Evolutionary conservation across 1,140 invertebrate genomes (phyloP), one percentile per base, ranked within the genome.

Genomic region (Eupristina koningsbergeri): DNA sequence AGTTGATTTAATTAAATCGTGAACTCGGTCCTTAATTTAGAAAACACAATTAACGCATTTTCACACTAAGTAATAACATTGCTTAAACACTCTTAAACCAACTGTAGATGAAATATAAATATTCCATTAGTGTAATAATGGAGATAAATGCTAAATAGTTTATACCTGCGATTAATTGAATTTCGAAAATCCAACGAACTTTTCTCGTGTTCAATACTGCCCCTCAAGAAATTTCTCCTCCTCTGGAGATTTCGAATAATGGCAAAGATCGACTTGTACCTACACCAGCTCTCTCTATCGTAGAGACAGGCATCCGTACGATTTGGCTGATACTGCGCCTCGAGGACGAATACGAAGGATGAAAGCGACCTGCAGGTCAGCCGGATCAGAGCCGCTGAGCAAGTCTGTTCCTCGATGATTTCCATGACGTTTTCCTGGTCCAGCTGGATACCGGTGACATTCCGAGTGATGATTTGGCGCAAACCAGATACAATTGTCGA

Each of bases 331-430:
- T 91, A 92, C 13, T 89, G 87, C 7, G 91, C 92, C 71, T 91
- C 87, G 73, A 92, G 85, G 26, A 92, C 83, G 80, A 91, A 90
- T 13, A 92, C 87, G 64, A 92, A 89, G 0, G 91, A 90, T 29
- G 86, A 88, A 11, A 92, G 82, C n/a, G 91, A 92, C 31, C 91
- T 89, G 86, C 86, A 89, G n/a, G 91, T 92, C 6, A 92, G 81
- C 63, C 91, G 87, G 0, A 91, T 81, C 0, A 89, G 75, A 0
- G 86, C 69, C 47, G 90, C 87, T 34, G 91, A 92, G 78, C 92
- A 92, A 5, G 87, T 89, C 3, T 88, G 87, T 79, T 92, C 91
- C 34, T 91, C 85, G 9, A 92, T 86, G 34, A 92, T 86, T 64
- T 92, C 92, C 89, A 92, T 90, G 53, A 69, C 22, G 58, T 89